These are phyloP conservation scores for Tauraco hartlaubi DNA, from an alignment of 2,797 vertebrate genomes.

Conservation along the genomic window DNA sequence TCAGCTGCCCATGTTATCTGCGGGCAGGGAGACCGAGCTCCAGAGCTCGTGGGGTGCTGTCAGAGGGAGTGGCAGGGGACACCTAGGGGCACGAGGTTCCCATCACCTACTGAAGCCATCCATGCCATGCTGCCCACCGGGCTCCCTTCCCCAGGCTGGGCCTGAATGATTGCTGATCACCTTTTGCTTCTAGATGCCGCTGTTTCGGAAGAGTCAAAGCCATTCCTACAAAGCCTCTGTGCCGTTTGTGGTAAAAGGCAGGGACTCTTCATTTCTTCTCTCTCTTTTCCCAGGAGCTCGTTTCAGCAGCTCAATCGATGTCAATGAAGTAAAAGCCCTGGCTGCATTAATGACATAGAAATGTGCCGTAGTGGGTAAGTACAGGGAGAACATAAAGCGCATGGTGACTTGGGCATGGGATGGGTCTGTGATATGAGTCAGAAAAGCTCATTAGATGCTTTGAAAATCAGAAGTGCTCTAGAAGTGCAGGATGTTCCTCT, in stretches of 20 bases:
- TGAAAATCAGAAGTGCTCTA: background rate
- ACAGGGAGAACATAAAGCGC: background rate
- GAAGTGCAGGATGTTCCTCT: background rate
- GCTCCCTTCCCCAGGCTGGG: background rate
- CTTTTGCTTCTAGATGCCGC: background rate
- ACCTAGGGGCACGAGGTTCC: background rate
- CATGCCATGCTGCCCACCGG: fast-evolving
- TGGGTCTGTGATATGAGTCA: background rate
- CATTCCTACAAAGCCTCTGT: background rate
- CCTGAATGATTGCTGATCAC: background rate
- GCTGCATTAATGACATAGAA: slow-evolving; percentile 45
- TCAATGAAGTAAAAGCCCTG: slow-evolving; percentile 9
- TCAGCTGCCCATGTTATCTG: fast-evolving
- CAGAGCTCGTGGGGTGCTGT: background rate
- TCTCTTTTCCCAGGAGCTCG: background rate
- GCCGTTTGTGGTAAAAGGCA: background rate
- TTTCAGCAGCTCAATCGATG: slow-evolving; percentile 16
- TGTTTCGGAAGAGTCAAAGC: background rate
- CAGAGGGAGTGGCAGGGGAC: background rate
- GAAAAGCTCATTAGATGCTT: background rate
- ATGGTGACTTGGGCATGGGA: background rate
- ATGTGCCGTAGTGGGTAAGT: background rate
- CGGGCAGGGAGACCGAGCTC: fast-evolving
- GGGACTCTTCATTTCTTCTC: background rate
- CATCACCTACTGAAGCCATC: fast-evolving